Evolutionary conservation across 2,888 invertebrate species (phyloP).

Genomic region (Stictocephala bisonia): DNA sequence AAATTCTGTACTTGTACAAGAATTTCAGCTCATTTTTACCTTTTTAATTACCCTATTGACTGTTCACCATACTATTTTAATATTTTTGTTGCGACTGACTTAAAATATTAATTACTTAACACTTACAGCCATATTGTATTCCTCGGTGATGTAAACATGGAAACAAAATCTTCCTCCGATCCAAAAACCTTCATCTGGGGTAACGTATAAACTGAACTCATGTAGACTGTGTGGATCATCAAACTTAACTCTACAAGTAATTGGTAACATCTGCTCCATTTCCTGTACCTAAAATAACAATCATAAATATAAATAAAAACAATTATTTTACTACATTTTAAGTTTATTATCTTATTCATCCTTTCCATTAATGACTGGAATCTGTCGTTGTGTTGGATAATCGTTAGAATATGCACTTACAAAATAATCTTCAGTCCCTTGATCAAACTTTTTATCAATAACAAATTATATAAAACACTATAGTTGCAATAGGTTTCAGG

Average conservation of each 20-base stretch:
- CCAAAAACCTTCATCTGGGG: constrained; percentile 92
- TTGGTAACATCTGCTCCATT: constrained; percentile 86
- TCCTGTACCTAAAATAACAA: constrained; percentile 72
- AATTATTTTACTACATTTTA: background rate
- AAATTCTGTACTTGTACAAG: no score
- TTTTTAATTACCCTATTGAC: no score
- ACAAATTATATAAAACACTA: no score
- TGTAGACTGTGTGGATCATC: constrained; percentile 85
- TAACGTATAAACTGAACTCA: constrained; percentile 81
- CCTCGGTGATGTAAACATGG: constrained; percentile 87
- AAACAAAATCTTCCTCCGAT: constrained; percentile 88
- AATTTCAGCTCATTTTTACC: no score
- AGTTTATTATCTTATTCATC: no score
- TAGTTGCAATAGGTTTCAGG: no score
- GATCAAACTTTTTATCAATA: background rate
- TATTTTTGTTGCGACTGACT: no score
- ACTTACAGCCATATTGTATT: constrained; percentile 96
- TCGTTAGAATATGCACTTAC: background rate
- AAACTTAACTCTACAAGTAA: constrained; percentile 82
- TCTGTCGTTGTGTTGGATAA: background rate
- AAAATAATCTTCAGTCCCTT: background rate
- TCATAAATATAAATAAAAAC: background rate
- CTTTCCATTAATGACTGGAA: constrained; percentile 23
- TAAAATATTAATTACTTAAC: background rate
- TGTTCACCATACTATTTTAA: no score